Conservation (phyloP, 2,113 vertebrate genomes). For the Gobiocypris rarus region DNA sequence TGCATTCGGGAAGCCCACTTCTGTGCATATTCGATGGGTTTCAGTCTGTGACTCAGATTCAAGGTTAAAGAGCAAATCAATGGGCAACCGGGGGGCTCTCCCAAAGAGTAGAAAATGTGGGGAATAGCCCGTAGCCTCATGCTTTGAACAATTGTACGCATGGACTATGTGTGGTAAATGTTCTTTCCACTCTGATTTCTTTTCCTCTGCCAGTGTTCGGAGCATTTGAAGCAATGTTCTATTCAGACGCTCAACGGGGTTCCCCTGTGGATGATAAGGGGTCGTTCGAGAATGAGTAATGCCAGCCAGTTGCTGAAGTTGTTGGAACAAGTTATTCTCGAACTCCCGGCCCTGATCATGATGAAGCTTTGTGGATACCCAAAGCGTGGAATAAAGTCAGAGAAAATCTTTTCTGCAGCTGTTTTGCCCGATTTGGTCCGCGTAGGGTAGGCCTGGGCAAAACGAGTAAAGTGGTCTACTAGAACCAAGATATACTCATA, state of each 20-base stretch:
- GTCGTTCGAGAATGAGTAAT: background rate
- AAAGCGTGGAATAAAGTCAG: background rate
- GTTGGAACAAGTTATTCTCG: background rate
- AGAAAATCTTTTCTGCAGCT: background rate
- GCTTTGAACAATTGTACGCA: conserved; percentile 19
- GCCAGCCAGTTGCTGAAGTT: background rate
- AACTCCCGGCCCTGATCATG: background rate
- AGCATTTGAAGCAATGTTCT: background rate
- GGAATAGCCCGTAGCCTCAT: conserved; percentile 4
- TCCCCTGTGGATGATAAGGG: background rate
- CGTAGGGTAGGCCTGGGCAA: background rate
- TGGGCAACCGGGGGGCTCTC: background rate
- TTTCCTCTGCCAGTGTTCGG: background rate
- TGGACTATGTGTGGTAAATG: background rate
- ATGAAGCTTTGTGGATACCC: background rate
- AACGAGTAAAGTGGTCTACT: background rate
- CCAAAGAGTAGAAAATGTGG: conserved; percentile 21
- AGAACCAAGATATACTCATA: background rate
- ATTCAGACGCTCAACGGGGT: background rate
- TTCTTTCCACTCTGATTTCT: background rate
- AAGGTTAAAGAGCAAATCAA: conserved; percentile 2
- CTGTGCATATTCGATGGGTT: conserved; percentile 25
- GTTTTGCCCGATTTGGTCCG: background rate
- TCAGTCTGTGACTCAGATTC: background rate
- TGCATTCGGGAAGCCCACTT: conserved; percentile 47